phyloP scores from a whole-genome alignment of 2,888 invertebrate species.

The Hipparchia sbordonii region DNA sequence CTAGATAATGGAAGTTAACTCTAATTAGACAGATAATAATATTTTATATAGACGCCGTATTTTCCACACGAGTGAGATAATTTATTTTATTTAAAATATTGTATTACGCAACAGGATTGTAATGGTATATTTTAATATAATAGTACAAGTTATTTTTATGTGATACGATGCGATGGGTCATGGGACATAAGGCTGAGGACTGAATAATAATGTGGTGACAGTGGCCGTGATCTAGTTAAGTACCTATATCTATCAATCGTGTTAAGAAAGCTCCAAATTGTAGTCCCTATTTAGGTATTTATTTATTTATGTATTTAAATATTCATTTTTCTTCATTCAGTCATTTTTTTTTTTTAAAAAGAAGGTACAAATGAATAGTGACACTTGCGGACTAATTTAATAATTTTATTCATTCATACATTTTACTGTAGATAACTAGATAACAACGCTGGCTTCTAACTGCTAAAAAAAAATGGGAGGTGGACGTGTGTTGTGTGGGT shows the following conservation, averaged over 20 bases:
- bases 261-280: neutral
- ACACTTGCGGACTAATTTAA: no score
- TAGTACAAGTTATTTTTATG: constrained; percentile 58
- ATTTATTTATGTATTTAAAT: no score
- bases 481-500: no score
- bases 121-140: constrained; percentile 22
- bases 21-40: constrained; percentile 37
- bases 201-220: constrained; percentile 37
- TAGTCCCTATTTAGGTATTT: neutral
- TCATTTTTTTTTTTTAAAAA: no score
- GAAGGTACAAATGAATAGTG: no score
- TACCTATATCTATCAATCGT: neutral
- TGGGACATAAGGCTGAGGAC: constrained; percentile 17
- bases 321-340: no score
- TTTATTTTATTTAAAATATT: constrained; percentile 61
- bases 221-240: constrained; percentile 4
- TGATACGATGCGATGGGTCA: constrained; percentile 33
- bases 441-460: no score
- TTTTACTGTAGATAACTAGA: no score
- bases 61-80: constrained; percentile 62
- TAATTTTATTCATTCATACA: no score
- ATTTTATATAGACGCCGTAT: constrained; percentile 49
- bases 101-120: constrained; percentile 24
- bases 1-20: constrained; percentile 18
- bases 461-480: neutral